phyloP scores from a whole-genome alignment of 2,888 invertebrate species.

The Philopedon plagiatum region DNA sequence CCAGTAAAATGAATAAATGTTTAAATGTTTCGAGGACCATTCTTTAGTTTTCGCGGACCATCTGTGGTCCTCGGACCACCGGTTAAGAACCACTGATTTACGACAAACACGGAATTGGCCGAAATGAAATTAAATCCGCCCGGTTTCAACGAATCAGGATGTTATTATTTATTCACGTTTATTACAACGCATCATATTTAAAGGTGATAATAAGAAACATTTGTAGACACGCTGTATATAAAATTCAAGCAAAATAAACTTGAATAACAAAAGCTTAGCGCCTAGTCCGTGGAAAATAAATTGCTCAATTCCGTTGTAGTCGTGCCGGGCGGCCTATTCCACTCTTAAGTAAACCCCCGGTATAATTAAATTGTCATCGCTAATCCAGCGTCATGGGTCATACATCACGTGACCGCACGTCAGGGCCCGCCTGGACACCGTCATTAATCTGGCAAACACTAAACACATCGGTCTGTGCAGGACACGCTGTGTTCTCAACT shows the following conservation, averaged over 20 bases:
- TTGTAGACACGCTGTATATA: background rate
- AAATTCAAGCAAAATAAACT: constrained; percentile 5
- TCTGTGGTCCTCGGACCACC: no score
- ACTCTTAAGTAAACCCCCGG: constrained; percentile 60
- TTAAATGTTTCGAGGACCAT: no score
- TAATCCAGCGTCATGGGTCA: constrained; percentile 65
- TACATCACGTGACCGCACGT: constrained; percentile 67
- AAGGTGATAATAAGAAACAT: background rate
- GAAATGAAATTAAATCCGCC: no score
- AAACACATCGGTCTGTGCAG: constrained; percentile 17
- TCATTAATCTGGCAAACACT: constrained; percentile 44
- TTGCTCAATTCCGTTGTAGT: constrained; percentile 50
- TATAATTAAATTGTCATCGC: constrained; percentile 68
- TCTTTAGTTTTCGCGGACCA: no score
- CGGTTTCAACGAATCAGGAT: no score
- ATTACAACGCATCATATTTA: background rate
- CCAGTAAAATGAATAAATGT: no score
- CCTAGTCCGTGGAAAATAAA: constrained; percentile 54
- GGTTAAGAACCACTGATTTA: no score
- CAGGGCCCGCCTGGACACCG: constrained; percentile 58
- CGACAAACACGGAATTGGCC: no score
- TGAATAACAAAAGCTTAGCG: background rate
- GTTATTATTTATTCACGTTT: no score
- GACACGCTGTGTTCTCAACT: constrained; percentile 15
- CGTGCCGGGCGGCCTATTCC: background rate